These are phyloP conservation scores for Leptinotarsa undecemlineata DNA, from an alignment of 1,140 invertebrate genomes.

Conservation along the genomic window DNA sequence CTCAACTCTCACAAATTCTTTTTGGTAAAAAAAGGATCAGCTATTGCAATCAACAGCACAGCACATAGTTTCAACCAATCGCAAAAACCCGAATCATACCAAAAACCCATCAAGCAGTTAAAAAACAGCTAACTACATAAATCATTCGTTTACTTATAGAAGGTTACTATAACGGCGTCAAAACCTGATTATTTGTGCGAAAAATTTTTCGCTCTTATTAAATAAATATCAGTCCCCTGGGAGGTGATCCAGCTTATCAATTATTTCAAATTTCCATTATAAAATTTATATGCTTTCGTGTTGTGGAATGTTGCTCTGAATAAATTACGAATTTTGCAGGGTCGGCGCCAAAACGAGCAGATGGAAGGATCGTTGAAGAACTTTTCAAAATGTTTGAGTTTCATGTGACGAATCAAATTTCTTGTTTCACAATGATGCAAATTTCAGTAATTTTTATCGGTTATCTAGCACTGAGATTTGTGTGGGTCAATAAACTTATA, in stretches of 20 bases:
- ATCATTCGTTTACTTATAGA: background rate
- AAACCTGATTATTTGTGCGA: background rate
- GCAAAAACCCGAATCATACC: background rate
- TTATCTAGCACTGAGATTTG: no score
- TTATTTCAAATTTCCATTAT: constrained; percentile 22
- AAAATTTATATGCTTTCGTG: constrained; percentile 10
- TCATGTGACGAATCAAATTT: no score
- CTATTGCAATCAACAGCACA: no score
- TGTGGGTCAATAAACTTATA: no score
- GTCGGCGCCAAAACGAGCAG: background rate
- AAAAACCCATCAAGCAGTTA: background rate
- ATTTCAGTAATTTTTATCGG: no score
- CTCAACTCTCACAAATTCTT: no score
- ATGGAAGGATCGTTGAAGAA: no score
- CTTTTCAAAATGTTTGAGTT: no score
- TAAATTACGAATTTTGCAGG: constrained; percentile 6
- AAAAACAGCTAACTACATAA: background rate
- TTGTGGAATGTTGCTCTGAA: constrained; percentile 25
- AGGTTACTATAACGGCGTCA: background rate
- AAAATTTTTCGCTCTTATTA: constrained; percentile 6
- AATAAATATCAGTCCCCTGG: background rate
- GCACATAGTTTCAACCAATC: no score
- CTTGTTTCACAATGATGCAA: no score
- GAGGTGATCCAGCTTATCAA: constrained; percentile 16
- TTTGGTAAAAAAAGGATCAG: no score